Base-by-base conservation (phyloP, 1,140 invertebrate species). In the Elymnias hypermnestra region DNA sequence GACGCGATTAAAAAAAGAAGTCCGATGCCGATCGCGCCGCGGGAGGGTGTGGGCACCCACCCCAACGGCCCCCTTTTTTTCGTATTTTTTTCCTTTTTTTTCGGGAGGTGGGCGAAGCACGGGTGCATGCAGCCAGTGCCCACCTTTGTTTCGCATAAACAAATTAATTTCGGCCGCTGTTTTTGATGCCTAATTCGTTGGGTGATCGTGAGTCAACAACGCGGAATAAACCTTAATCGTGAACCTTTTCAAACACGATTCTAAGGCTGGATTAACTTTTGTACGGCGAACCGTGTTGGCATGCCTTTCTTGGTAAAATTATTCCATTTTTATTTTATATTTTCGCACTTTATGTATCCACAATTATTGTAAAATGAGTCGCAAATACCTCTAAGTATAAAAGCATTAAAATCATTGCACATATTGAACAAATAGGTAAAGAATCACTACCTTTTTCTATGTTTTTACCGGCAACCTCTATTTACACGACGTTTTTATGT, bases 1-100 rank as follows among this genome's bases (percentile, higher is more conserved):
- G 74, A 84, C 81, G 81, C 81, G 81, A 84, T 84, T 84, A 84
- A 84, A 84, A 84, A 84, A 84, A 83, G 81, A 84, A 84, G 81
- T 67, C 60, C 59, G 78, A 79, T 84, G 81, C 74, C 81, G 81
- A 84, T 84, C 81, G 77, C 77, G 72, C 69, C 63, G 74, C 72
- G 72, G 73, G 65, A 53, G 67, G 58, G 66, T 66, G 68, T 33
- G 52, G 57, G 54, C 53, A 53, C 47, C 65, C 47, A 57, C 62
- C 57, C 58, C 54, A 41, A 14, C 12, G 53, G 49, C 51, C 65
- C 63, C 72, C 64, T 57, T 59, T 78, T 76, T 81, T 78, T 67
- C 63, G 48, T 71, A 65, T 72, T 82, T 81, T 79, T 79, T 74
- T 63, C 57, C 75, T 83, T 79, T 4, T 21, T 21, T 84, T 84